These are phyloP conservation scores for Hippopotamus amphibius DNA, from an alignment of 2,113 vertebrate genomes.

Conservation along the genomic window DNA sequence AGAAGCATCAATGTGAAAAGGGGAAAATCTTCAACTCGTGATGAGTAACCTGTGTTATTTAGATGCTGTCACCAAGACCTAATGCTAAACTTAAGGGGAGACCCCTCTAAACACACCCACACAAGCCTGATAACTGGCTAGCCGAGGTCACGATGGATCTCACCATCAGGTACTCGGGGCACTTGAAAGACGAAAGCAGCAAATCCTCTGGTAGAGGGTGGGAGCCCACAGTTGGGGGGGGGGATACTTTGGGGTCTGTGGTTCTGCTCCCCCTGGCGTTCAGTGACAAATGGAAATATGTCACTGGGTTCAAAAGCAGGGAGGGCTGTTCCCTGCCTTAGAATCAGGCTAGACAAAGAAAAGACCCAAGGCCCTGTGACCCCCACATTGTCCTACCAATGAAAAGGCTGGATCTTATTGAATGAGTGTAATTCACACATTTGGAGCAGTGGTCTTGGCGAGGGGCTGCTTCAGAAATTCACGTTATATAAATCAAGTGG, in stretches of 20 bases:
- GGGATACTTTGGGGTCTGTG: too few relatives aligned
- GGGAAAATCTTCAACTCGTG: constrained; percentile 67
- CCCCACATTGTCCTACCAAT: neutral
- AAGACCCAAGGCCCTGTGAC: neutral
- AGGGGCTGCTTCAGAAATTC: constrained; percentile 23
- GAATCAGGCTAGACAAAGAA: neutral
- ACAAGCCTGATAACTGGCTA: constrained; percentile 67
- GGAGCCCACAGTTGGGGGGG: neutral
- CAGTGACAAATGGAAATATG: constrained; percentile 42
- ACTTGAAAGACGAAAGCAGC: constrained; percentile 34
- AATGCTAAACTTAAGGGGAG: constrained; percentile 48
- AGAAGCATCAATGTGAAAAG: constrained; percentile 18
- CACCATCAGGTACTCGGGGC: neutral
- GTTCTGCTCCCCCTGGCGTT: neutral
- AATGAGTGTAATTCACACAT: neutral
- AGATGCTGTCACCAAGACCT: constrained; percentile 54
- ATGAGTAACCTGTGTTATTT: constrained; percentile 68
- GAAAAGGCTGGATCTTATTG: neutral
- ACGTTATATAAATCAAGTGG: constrained; percentile 20
- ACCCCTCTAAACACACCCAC: constrained; percentile 29
- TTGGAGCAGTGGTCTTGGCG: neutral
- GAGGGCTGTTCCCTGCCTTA: neutral
- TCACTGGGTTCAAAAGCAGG: neutral
- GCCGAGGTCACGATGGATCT: constrained; percentile 36
- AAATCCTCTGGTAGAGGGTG: neutral